These are phyloP conservation scores for Orgyia antiqua DNA, from an alignment of 2,888 invertebrate genomes.

Conservation along the genomic window DNA sequence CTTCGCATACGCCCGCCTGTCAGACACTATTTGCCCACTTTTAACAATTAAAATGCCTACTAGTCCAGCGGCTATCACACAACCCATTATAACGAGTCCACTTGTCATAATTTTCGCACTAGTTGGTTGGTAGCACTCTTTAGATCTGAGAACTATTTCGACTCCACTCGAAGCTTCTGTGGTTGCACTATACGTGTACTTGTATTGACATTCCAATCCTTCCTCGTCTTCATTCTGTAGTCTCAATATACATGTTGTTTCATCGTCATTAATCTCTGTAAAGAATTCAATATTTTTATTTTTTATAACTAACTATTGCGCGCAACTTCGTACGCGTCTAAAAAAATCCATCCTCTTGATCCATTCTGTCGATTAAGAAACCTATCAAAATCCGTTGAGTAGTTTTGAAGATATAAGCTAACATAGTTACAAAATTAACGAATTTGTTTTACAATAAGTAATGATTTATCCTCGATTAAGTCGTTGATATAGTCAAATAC, in stretches of 20 bases:
- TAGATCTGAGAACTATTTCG: constrained; percentile 53
- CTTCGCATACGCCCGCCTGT: constrained; percentile 73
- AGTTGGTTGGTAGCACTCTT: constrained; percentile 51
- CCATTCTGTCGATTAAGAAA: no score
- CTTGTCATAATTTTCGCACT: constrained; percentile 55
- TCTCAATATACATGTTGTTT: constrained; percentile 53
- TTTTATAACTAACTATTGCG: no score
- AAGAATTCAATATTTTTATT: no score
- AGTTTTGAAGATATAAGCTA: no score
- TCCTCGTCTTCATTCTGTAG: constrained; percentile 30
- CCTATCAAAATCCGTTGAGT: no score
- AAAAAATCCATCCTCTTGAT: no score
- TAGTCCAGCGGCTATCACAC: constrained; percentile 67
- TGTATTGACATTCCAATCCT: constrained; percentile 55
- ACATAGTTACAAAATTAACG: no score
- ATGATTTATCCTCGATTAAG: no score
- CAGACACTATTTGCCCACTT: constrained; percentile 61
- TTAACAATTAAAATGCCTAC: constrained; percentile 57
- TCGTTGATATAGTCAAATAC: no score
- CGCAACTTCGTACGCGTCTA: no score
- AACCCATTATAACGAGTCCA: constrained; percentile 54
- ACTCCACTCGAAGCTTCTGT: constrained; percentile 43
- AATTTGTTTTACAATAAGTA: no score
- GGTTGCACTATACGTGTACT: constrained; percentile 54
- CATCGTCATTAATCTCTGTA: constrained; percentile 37